Evolutionary conservation across 2,888 invertebrate genomes (phyloP).

Genomic region (Plutella xylostella): DNA sequence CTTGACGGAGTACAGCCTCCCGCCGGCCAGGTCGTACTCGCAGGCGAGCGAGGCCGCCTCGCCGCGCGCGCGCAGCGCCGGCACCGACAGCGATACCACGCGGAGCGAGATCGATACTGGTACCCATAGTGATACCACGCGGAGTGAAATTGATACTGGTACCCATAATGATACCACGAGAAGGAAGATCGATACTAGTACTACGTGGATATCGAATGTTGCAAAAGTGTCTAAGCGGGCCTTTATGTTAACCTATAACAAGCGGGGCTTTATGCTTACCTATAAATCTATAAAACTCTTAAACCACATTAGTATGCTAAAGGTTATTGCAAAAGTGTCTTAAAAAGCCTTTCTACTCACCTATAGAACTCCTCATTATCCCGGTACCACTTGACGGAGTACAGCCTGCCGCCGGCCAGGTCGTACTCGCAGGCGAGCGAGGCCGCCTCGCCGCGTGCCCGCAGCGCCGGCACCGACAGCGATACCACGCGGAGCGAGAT

Average conservation of each 20-base stretch:
- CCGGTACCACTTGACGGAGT: constrained; percentile 77
- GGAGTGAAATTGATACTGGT: constrained; percentile 50
- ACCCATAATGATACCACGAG: too few species aligned
- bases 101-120: constrained; percentile 49
- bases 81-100: constrained; percentile 66
- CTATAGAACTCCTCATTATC: too few species aligned
- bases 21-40: constrained; percentile 72
- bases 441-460: constrained; percentile 69
- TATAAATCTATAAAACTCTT: too few species aligned
- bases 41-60: constrained; percentile 69
- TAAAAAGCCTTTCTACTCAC: too few species aligned
- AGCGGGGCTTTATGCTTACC: too few species aligned
- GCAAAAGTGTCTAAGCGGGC: too few species aligned
- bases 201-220: too few species aligned
- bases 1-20: constrained; percentile 74
- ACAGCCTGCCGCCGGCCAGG: constrained; percentile 71
- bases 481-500: constrained; percentile 55
- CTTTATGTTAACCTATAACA: too few species aligned
- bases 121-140: constrained; percentile 65
- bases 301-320: too few species aligned
- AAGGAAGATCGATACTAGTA: too few species aligned
- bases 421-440: constrained; percentile 71
- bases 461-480: constrained; percentile 68
- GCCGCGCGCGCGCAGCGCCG: constrained; percentile 67
- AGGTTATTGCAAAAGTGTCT: too few species aligned